Conservation (phyloP, 2,797 vertebrate species). For the Semaprochilodus insignis region DNA sequence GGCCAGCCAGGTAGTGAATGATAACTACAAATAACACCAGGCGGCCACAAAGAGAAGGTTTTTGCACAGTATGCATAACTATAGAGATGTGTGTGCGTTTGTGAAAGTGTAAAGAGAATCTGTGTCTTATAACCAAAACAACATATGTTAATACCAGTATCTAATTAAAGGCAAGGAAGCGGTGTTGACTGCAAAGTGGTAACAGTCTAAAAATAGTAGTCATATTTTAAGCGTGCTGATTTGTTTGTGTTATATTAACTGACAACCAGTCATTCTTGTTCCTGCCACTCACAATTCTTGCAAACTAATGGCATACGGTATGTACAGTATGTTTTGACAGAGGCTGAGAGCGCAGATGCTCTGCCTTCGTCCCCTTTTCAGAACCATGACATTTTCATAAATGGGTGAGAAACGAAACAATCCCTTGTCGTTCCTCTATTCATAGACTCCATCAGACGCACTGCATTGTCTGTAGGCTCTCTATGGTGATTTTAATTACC, state of each 20-base stretch:
- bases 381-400: constrained; percentile 44
- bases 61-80: too few relatives aligned
- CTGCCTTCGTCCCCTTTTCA: constrained; percentile 27
- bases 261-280: not conserved
- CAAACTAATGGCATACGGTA: not conserved
- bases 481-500: constrained; percentile 61
- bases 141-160: not conserved
- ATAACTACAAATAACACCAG: too few relatives aligned
- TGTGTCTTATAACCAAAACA: not conserved
- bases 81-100: not conserved
- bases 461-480: constrained; percentile 20
- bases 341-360: not conserved
- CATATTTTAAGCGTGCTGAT: not conserved
- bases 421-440: constrained; percentile 61
- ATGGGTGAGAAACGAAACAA: constrained; percentile 63
- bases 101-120: not conserved
- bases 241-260: not conserved
- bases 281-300: not conserved
- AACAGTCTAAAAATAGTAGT: not conserved
- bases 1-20: too few relatives aligned
- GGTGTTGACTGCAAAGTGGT: not conserved
- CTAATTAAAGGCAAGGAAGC: not conserved
- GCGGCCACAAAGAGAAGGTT: too few relatives aligned
- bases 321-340: constrained; percentile 11
- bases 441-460: constrained; percentile 58